A percentile compares a stretch with the other conserved stretches of the same genome.
Evolutionary conservation across 92 coral and sea anemone genomes (phyloP).

Genomic region (Epizoanthus rinbou): DNA sequence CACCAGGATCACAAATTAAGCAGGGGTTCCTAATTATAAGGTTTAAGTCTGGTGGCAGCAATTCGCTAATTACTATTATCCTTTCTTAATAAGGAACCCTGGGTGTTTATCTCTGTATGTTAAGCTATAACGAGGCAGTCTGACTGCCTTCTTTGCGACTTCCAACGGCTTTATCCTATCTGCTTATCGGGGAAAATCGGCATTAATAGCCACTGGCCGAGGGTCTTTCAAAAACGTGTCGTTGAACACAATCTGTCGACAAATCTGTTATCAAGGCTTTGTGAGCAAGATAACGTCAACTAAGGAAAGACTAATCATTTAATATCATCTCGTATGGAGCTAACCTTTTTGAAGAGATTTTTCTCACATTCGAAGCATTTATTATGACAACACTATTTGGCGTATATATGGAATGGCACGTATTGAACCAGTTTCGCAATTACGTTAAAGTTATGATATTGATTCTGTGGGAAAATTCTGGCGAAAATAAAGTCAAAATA

Average conservation of each 20-base stretch:
- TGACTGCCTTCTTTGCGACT: not conserved
- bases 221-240: conserved; percentile 31
- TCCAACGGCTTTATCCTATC: conserved; percentile 8
- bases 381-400: conserved; percentile 13
- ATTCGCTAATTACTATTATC: conserved; percentile 50
- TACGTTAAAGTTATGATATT: conserved; percentile 32
- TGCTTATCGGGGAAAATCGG: not conserved
- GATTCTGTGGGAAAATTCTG: conserved; percentile 23
- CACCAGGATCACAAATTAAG: conserved; percentile 3
- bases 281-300: conserved; percentile 23
- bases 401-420: conserved; percentile 4
- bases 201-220: not conserved
- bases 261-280: conserved; percentile 47
- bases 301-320: conserved; percentile 27
- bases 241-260: conserved; percentile 35
- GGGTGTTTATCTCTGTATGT: conserved; percentile 30
- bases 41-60: conserved; percentile 32
- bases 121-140: conserved; percentile 20
- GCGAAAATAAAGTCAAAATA: conserved; percentile 36
- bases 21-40: conserved; percentile 20
- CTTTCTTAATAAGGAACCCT: conserved; percentile 35
- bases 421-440: conserved; percentile 10
- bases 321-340: conserved; percentile 25
- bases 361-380: conserved; percentile 1
- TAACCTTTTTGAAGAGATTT: conserved; percentile 33